A percentile compares a stretch with the other conserved stretches of the same genome.
phyloP scores from a whole-genome alignment of 2,113 vertebrate genomes.

The Trogon melanurus region DNA sequence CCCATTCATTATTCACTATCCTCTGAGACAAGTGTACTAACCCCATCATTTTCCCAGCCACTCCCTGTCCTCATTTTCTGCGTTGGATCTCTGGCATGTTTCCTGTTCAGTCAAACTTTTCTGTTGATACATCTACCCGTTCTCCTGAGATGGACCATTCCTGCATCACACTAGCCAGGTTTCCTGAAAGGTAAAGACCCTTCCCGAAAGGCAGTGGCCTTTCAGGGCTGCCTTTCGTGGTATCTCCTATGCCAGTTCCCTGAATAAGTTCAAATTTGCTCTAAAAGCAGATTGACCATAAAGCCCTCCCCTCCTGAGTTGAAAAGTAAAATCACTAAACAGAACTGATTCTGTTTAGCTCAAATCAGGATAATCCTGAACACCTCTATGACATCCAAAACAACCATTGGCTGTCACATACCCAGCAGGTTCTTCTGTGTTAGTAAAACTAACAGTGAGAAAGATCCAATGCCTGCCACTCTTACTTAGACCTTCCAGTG shows the following conservation, averaged over 20 bases:
- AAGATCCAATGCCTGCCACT: background rate
- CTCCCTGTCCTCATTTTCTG: background rate
- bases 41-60: background rate
- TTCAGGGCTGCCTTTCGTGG: background rate
- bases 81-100: background rate
- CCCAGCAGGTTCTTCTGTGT: background rate
- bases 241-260: background rate
- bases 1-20: background rate
- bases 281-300: background rate
- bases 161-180: background rate
- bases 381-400: background rate
- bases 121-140: background rate
- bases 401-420: background rate
- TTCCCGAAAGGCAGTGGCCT: too few species aligned
- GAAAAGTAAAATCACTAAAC: too few species aligned
- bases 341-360: too few species aligned
- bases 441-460: fast-evolving
- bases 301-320: background rate
- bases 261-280: background rate
- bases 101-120: background rate
- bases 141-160: background rate
- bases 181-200: background rate
- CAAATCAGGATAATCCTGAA: background rate
- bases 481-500: background rate
- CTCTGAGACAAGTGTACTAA: background rate